A percentile compares a stretch with the other conserved stretches of the same genome.
These are phyloP conservation scores for Hydrolagus colliei DNA, from an alignment of 2,797 vertebrate genomes.

Conservation along the genomic window DNA sequence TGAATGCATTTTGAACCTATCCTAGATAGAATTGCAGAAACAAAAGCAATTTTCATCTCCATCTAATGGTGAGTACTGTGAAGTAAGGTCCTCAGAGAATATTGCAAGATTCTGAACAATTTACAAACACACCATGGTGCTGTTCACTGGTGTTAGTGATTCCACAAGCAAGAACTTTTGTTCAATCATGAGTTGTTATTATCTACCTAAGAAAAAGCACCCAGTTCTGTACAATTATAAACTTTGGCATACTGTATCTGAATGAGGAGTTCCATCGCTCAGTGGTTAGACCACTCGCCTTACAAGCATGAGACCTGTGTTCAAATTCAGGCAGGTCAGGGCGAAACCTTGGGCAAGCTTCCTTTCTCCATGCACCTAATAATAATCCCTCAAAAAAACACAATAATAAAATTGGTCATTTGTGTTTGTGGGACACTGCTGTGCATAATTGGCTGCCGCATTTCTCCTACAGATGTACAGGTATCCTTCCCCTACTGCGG, in stretches of 20 bases:
- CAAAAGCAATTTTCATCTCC: slow-evolving; percentile 24
- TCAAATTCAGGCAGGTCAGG: too few species aligned
- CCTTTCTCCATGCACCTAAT: too few species aligned
- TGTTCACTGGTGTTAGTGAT: neutral
- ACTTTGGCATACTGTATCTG: neutral
- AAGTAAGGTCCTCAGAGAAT: slow-evolving; percentile 27
- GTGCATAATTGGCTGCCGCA: too few species aligned
- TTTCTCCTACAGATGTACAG: too few species aligned
- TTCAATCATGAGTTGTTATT: slow-evolving; percentile 19
- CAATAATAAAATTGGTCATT: too few species aligned
- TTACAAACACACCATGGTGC: neutral
- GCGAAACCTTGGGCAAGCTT: too few species aligned
- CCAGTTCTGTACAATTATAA: neutral
- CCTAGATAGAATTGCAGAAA: slow-evolving; percentile 7
- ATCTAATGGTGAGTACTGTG: slow-evolving; percentile 32
- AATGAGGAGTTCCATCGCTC: neutral
- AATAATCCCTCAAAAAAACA: too few species aligned
- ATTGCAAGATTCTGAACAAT: slow-evolving; percentile 25
- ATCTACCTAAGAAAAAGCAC: neutral
- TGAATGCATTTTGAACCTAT: neutral
- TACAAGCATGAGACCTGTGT: too few species aligned
- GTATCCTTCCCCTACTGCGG: too few species aligned
- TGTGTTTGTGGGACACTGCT: too few species aligned
- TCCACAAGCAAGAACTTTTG: neutral
- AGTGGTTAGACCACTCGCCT: too few species aligned